These are phyloP conservation scores for Allophyes oxyacanthae DNA, from an alignment of 2,888 invertebrate species.

Conservation along the genomic window DNA sequence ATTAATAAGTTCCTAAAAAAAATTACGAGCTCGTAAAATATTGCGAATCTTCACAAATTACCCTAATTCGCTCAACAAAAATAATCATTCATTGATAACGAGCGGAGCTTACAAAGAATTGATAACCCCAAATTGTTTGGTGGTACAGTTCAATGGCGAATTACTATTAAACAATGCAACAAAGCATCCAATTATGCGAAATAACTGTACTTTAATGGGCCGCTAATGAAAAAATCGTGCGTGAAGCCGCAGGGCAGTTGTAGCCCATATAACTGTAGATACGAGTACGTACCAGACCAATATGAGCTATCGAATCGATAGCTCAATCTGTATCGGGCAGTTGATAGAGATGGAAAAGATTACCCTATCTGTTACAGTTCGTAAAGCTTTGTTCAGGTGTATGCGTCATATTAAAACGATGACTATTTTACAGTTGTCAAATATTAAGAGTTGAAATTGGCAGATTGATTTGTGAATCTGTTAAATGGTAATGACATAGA, in stretches of 20 bases:
- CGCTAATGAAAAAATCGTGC: slow-evolving; percentile 14
- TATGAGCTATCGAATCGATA: slow-evolving; percentile 18
- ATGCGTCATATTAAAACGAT: slow-evolving; percentile 6
- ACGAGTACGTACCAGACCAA: background rate
- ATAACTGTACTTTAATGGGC: slow-evolving; percentile 7
- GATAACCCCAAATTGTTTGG: slow-evolving; percentile 7
- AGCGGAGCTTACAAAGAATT: slow-evolving; percentile 8
- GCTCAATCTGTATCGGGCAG: slow-evolving; percentile 25
- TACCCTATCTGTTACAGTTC: slow-evolving; percentile 22
- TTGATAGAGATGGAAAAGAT: slow-evolving; percentile 30
- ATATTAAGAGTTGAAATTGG: no score
- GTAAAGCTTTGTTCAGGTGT: slow-evolving; percentile 3
- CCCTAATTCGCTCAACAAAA: slow-evolving; percentile 31
- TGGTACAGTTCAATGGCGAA: slow-evolving; percentile 1
- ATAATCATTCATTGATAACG: slow-evolving; percentile 17
- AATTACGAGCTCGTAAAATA: slow-evolving; percentile 6
- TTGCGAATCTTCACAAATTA: slow-evolving; percentile 11
- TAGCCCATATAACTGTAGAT: slow-evolving; percentile 14
- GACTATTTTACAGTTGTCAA: no score
- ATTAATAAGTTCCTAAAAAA: background rate
- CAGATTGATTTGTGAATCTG: no score
- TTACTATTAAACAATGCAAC: slow-evolving; percentile 3
- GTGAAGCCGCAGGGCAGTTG: slow-evolving; percentile 4
- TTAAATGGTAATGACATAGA: no score
- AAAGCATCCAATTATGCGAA: slow-evolving; percentile 13